Evolutionary conservation across 2,113 vertebrate species (phyloP).

Genomic region (Silurus asotus): DNA sequence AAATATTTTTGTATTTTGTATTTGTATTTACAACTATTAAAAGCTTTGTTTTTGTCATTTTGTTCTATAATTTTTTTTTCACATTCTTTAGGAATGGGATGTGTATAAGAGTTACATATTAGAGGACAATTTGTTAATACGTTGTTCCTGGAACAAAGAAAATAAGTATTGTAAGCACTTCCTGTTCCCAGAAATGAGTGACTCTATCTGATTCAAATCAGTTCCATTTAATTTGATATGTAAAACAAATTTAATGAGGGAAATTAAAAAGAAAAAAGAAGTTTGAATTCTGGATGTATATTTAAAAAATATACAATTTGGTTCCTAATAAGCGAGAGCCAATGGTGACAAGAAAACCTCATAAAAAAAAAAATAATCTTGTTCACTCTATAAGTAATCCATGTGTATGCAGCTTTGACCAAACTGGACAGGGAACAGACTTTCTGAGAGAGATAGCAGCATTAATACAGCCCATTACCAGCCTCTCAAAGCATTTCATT

Average conservation of each 20-base stretch:
- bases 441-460: not conserved
- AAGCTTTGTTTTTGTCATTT: too few relatives aligned
- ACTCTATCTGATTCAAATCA: too few relatives aligned
- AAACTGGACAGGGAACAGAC: not conserved
- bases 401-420: not conserved
- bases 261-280: not conserved
- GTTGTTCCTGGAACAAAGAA: not conserved
- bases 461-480: constrained; percentile 10
- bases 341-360: too few relatives aligned
- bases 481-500: not conserved
- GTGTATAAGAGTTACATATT: not conserved
- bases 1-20: too few relatives aligned
- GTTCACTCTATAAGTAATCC: not conserved
- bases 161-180: not conserved
- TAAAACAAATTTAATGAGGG: not conserved
- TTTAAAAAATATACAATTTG: too few relatives aligned
- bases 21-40: too few relatives aligned
- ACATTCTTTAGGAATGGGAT: not conserved
- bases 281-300: too few relatives aligned
- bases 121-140: not conserved
- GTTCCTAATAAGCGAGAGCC: too few relatives aligned
- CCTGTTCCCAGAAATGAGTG: not conserved
- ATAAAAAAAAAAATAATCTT: not conserved
- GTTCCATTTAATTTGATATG: too few relatives aligned
- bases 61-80: too few relatives aligned